Percentiles rank a stretch among this genome's conserved stretches.
Conservation (phyloP, 2,113 vertebrate species). For the Oncorhynchus tshawytscha region DNA sequence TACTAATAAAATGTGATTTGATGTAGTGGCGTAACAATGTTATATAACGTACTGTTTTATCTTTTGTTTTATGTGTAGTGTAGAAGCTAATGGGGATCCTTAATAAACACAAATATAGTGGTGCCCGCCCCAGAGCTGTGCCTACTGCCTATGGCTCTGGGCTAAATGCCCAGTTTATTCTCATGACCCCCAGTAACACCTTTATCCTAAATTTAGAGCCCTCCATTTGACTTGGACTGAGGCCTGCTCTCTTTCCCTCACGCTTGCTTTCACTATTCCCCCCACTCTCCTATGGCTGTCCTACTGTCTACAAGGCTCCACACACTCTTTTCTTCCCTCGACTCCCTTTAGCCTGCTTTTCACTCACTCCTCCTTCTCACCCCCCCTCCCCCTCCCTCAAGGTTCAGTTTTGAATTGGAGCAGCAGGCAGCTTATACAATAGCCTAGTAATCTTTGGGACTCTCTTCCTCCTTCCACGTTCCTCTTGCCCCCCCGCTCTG, state of each 20-base stretch:
- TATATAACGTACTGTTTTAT: no score
- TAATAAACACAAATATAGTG: no score
- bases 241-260: slow-evolving; percentile 33
- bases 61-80: no score
- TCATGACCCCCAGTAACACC: slow-evolving; percentile 81
- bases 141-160: slow-evolving; percentile 62
- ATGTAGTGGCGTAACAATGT: no score
- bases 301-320: background rate
- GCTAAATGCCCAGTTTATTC: slow-evolving; percentile 70
- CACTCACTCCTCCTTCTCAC: background rate
- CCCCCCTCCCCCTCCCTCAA: background rate
- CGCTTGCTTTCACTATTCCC: background rate
- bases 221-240: slow-evolving; percentile 76
- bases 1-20: no score
- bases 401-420: slow-evolving; percentile 6
- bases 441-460: slow-evolving; percentile 31
- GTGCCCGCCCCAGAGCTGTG: no score
- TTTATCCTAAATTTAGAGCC: slow-evolving; percentile 81
- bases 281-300: background rate
- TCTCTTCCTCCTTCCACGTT: slow-evolving; percentile 18
- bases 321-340: background rate
- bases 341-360: background rate
- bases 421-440: slow-evolving; percentile 29
- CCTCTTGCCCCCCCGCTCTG: background rate
- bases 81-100: no score